phyloP scores from a whole-genome alignment of 2,797 vertebrate species.

The Bovichtus diacanthus region DNA sequence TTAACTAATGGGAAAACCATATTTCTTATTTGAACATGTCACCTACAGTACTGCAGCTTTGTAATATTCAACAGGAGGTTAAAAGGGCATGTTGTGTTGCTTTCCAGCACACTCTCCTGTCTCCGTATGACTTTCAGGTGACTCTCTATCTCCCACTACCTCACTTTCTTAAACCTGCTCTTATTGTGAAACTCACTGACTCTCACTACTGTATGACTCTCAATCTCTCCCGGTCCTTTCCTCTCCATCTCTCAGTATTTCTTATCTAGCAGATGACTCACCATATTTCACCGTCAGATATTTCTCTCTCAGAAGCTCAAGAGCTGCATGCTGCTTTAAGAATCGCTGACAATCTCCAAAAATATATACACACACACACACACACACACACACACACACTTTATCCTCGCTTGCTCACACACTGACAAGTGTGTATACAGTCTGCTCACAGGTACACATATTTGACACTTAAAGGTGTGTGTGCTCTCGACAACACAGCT shows the following conservation, averaged over 20 bases:
- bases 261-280: slow-evolving; percentile 73
- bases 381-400: slow-evolving; percentile 9
- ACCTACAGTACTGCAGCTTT: neutral
- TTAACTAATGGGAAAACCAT: neutral
- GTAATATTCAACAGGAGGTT: neutral
- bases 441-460: slow-evolving; percentile 37
- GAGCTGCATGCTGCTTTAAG: slow-evolving; percentile 55
- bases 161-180: slow-evolving; percentile 24
- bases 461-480: slow-evolving; percentile 49
- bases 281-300: slow-evolving; percentile 68
- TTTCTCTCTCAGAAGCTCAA: slow-evolving; percentile 59
- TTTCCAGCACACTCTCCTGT: slow-evolving; percentile 4
- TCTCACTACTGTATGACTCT: slow-evolving; percentile 22
- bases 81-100: slow-evolving; percentile 20
- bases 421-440: slow-evolving; percentile 25
- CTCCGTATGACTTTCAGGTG: slow-evolving; percentile 24
- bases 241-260: slow-evolving; percentile 41
- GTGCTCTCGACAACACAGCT: slow-evolving; percentile 65
- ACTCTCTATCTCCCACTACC: slow-evolving; percentile 22
- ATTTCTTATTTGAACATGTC: neutral
- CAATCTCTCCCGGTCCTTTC: neutral
- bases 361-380: slow-evolving; percentile 6
- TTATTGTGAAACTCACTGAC: slow-evolving; percentile 37
- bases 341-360: slow-evolving; percentile 63
- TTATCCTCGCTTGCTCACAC: slow-evolving; percentile 40